A percentile compares a stretch with the other conserved stretches of the same genome.
Evolutionary conservation across 2,888 invertebrate species (phyloP).

Genomic region (Ferdinandea cuprea): DNA sequence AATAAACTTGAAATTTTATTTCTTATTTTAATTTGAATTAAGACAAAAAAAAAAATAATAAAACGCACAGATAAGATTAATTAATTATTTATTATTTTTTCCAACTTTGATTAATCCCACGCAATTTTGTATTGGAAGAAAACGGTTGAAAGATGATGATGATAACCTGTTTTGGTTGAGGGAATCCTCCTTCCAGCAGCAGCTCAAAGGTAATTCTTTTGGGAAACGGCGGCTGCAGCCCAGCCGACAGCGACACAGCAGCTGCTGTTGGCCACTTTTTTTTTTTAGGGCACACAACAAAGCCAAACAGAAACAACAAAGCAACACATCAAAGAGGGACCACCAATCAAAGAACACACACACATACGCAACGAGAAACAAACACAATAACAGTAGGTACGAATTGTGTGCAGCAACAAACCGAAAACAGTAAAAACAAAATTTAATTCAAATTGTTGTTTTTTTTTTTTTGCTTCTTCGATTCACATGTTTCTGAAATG

Average conservation of each 20-base stretch:
- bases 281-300: constrained; percentile 41
- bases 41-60: constrained; percentile 18
- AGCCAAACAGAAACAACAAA: constrained; percentile 22
- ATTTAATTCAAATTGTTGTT: constrained; percentile 4
- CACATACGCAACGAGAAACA: constrained; percentile 18
- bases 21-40: constrained; percentile 16
- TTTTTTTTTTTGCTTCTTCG: no score
- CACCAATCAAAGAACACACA: constrained; percentile 19
- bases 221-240: constrained; percentile 17
- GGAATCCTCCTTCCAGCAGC: constrained; percentile 28
- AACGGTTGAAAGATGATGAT: background rate
- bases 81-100: constrained; percentile 26
- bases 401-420: constrained; percentile 32
- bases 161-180: constrained; percentile 51
- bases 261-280: constrained; percentile 60
- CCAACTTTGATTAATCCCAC: constrained; percentile 48
- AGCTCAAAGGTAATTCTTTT: constrained; percentile 9
- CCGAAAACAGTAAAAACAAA: constrained; percentile 1
- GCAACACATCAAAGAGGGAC: constrained; percentile 9
- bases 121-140: constrained; percentile 18
- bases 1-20: constrained; percentile 17
- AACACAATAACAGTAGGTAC: constrained; percentile 1
- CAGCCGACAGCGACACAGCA: constrained; percentile 30
- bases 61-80: constrained; percentile 10
- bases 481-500: constrained; percentile 24